Percentiles rank a stretch among this genome's conserved stretches.
phyloP scores from a whole-genome alignment of 2,888 invertebrate species.

The Erynnis tages region DNA sequence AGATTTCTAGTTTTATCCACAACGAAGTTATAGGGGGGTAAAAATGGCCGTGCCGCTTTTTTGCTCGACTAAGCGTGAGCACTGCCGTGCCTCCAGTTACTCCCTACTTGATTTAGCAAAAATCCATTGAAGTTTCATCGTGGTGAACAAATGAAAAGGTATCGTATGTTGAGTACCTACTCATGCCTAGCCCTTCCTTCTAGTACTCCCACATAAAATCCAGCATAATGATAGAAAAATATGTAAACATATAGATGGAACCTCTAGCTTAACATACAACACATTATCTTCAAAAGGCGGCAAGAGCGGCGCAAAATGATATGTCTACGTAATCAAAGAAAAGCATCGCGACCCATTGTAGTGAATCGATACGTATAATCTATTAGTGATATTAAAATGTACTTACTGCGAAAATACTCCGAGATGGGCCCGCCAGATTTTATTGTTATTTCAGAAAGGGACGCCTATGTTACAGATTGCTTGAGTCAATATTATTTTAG shows the following conservation, averaged over 20 bases:
- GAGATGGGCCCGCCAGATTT: constrained; percentile 48
- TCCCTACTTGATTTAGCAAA: no score
- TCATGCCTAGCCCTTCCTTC: no score
- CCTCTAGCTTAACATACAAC: background rate
- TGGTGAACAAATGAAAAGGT: no score
- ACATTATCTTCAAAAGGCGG: constrained; percentile 21
- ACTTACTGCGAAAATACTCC: constrained; percentile 43
- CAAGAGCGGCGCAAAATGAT: constrained; percentile 15
- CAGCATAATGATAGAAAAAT: background rate
- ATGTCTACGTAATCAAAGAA: constrained; percentile 69
- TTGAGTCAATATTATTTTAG: constrained; percentile 44
- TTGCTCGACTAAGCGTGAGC: no score
- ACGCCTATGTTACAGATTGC: constrained; percentile 42
- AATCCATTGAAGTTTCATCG: no score
- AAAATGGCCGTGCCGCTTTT: no score
- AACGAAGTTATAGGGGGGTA: no score
- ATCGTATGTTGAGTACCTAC: no score
- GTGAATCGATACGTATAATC: constrained; percentile 69
- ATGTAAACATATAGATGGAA: constrained; percentile 3
- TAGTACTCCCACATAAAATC: background rate
- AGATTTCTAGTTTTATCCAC: no score
- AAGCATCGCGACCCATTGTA: constrained; percentile 59
- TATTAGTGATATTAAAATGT: constrained; percentile 73
- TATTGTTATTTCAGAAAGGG: constrained; percentile 44
- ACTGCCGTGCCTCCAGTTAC: no score